Evolutionary conservation across 2,797 vertebrate genomes (phyloP), one percentile per base, ranked within the genome.

Genomic region (Spinibarbus caldwelli): DNA sequence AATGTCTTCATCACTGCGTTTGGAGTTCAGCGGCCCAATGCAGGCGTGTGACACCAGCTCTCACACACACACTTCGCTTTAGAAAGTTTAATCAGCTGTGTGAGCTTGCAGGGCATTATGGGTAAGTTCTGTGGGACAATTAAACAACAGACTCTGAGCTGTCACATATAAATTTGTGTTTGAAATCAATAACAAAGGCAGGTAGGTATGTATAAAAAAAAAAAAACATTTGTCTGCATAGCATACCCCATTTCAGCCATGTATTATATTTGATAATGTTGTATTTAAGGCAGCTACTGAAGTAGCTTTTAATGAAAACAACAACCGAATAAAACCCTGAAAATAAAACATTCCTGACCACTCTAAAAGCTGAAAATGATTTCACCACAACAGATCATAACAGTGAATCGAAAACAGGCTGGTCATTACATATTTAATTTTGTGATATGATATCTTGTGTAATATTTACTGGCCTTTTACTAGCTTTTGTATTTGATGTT

Each of bases 1-100:
- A 98, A 97, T 80, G 89, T 98, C 91, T 97, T 98, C 90, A 96
- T 97, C 90, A 96, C 96, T 2, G 97, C 96, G 23, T 97, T 98
- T 19, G 96, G 97, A 26, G 95, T 98, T 49, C 96, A 97, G 91
- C 94, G 92, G 73, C 94, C 95, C 0, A 88, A 89, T 54, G 73
- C 15, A 45, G 77, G 80, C 0, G 21, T 82, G 86, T 91, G 83
- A 91, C 29, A 15, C 10, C 29, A 29, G 45, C 9, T 47, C 49
- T 34, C 41, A 36, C 29, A 43, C 38, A 66, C 26, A 73, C 52
- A 62, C 49, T 31, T 19, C 6, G 1, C 17, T 66, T 66, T 9
- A 66, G 15, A 34, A 34, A 36, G 1, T 36, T 36, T 19, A 66
- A 66, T 15, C 29, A 36, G 41, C 12, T 71, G 31, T 17, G 23